phyloP scores from a whole-genome alignment of 2,888 invertebrate species.

The Entomobrya proxima region DNA sequence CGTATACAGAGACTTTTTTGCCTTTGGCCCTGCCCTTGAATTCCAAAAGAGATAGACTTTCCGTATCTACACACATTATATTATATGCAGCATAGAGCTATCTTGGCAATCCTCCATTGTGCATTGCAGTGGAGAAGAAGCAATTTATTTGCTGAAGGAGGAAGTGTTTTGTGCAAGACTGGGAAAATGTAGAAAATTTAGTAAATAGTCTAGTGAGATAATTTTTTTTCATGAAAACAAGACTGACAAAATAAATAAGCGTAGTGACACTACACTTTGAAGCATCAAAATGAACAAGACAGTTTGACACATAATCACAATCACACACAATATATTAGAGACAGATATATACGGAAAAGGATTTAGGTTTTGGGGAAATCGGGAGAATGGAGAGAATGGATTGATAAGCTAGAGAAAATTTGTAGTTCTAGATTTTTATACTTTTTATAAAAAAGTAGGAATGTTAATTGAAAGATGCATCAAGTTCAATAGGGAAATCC shows the following conservation, averaged over 20 bases:
- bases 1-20: too few relatives aligned
- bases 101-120: conserved; percentile 53
- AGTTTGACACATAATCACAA: conserved; percentile 25
- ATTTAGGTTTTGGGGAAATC: neutral
- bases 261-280: neutral
- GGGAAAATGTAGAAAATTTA: neutral
- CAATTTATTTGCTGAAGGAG: conserved; percentile 31
- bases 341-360: neutral
- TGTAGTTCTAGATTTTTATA: conserved; percentile 5
- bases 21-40: conserved; percentile 77
- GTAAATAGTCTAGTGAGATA: conserved; percentile 4
- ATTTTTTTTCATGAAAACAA: neutral
- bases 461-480: neutral
- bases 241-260: conserved; percentile 27
- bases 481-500: conserved; percentile 8
- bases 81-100: neutral
- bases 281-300: neutral
- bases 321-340: too few relatives aligned
- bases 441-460: conserved; percentile 7
- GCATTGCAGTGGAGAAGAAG: conserved; percentile 4
- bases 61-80: neutral
- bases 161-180: neutral
- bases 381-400: neutral
- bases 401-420: neutral
- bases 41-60: conserved; percentile 16